Evolutionary conservation across 1,140 invertebrate genomes (phyloP), one percentile per base, ranked within the genome.

Genomic region (Solenopsis fugax): DNA sequence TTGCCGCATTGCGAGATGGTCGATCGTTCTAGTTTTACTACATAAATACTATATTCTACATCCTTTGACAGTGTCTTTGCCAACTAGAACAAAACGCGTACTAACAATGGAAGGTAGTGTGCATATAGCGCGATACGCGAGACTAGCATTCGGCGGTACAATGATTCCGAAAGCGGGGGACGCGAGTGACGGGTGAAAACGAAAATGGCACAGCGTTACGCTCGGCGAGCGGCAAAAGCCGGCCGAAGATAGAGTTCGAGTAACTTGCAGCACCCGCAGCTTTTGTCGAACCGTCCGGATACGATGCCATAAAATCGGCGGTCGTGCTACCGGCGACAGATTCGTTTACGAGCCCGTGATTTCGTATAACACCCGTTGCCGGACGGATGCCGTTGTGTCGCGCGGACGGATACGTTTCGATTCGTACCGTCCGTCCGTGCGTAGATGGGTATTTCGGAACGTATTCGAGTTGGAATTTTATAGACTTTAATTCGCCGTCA

Each of bases 261-360:
- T 50, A 87, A 85, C 86, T 87, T 50, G 82, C 86, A 54, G 29
- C 62, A 12, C 77, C 56, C 65, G 54, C 73, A 62, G 72, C 80
- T 85, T 84, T 89, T 90, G 87, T 88, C 85, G 75, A 65, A 50
- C 29, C 13, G 54, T 75, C 73, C 62, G 72, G 50, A 77, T 86
- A 90, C 87, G 85, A 76, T 86, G 54, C 72, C 86, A 48, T 90
- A 90, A 90, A 90, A 89, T 87, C 89, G 81, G 52, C 54, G 71
- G 6, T 89, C 75, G 69, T 56, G 50, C 78, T 73, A 13, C 71
- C 76, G 62, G 82, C 84, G 90, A 88, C 91, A 86, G 87, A 90
- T 88, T 92, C 91, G 88, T 92, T 92, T 91, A 88, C 87, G 86
- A 88, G 50, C 75, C 58, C 54, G 88, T 86, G 56, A 48, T 72